Percentiles rank a stretch among this genome's conserved stretches.
phyloP scores from a whole-genome alignment of 2,888 invertebrate genomes.

The Nemotelus pantherinus region DNA sequence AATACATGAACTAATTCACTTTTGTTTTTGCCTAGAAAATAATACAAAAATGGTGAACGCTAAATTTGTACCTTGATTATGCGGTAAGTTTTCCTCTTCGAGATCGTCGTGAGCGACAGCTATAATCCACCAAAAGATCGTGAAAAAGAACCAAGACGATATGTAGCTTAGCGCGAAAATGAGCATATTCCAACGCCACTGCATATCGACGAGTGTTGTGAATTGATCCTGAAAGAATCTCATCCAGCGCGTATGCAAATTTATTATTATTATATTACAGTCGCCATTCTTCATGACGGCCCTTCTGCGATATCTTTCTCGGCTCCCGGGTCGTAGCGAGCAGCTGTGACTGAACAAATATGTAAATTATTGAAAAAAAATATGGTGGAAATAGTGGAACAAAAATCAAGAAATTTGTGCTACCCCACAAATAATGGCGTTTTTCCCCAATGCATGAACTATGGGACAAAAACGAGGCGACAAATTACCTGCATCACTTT shows the following conservation, averaged over 20 bases:
- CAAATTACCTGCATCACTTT: no score
- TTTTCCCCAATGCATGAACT: no score
- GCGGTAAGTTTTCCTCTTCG: conserved; percentile 70
- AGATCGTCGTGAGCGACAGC: conserved; percentile 90
- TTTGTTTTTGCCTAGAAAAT: neutral
- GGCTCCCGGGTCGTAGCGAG: conserved; percentile 71
- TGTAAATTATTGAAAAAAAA: neutral
- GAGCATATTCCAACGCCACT: conserved; percentile 91
- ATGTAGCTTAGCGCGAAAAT: conserved; percentile 86
- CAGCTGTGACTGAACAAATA: no score
- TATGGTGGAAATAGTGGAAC: neutral
- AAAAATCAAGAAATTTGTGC: neutral
- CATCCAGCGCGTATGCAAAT: conserved; percentile 80
- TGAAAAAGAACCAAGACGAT: conserved; percentile 90
- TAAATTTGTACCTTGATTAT: conserved; percentile 63
- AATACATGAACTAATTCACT: neutral
- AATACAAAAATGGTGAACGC: neutral
- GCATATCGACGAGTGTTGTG: conserved; percentile 69
- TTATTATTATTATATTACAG: conserved; percentile 92
- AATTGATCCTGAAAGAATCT: conserved; percentile 82
- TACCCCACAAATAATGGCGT: no score
- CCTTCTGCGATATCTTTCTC: conserved; percentile 78
- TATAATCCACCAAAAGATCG: conserved; percentile 90
- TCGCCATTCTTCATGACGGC: conserved; percentile 96
- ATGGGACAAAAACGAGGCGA: no score